A percentile compares a stretch with the other conserved stretches of the same genome.
These are phyloP conservation scores for Tricholaema leucomelas DNA, from an alignment of 2,113 vertebrate genomes.

Conservation along the genomic window DNA sequence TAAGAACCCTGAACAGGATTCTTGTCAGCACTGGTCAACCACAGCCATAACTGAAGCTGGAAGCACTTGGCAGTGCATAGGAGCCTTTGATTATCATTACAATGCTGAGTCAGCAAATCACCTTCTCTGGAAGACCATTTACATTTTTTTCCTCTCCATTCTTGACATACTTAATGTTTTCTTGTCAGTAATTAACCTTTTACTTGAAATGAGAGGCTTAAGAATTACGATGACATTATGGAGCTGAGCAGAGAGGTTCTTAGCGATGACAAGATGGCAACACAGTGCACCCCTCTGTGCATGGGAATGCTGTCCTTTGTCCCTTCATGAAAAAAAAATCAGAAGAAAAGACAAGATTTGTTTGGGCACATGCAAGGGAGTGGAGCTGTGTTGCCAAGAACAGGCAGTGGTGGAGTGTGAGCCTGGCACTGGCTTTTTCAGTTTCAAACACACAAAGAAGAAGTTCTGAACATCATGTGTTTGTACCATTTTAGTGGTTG, in stretches of 20 bases:
- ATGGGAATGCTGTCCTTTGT: background rate
- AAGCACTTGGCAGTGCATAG: background rate
- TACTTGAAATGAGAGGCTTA: conserved; percentile 38
- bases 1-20: background rate
- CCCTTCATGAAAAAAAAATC: background rate
- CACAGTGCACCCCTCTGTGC: background rate
- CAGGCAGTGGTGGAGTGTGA: background rate
- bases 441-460: background rate
- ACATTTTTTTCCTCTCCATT: conserved; percentile 1
- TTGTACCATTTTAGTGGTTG: background rate
- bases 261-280: background rate
- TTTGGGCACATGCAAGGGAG: background rate
- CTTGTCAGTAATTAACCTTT: conserved; percentile 59
- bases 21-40: background rate
- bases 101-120: conserved; percentile 11
- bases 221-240: conserved; percentile 31
- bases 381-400: background rate
- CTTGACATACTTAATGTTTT: conserved; percentile 31
- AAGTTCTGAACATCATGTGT: background rate
- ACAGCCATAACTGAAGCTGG: background rate
- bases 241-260: background rate
- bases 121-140: conserved; percentile 9
- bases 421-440: background rate
- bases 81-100: background rate
- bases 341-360: background rate